These are phyloP conservation scores for Ruditapes philippinarum DNA, from an alignment of 1,140 invertebrate genomes.

Conservation along the genomic window DNA sequence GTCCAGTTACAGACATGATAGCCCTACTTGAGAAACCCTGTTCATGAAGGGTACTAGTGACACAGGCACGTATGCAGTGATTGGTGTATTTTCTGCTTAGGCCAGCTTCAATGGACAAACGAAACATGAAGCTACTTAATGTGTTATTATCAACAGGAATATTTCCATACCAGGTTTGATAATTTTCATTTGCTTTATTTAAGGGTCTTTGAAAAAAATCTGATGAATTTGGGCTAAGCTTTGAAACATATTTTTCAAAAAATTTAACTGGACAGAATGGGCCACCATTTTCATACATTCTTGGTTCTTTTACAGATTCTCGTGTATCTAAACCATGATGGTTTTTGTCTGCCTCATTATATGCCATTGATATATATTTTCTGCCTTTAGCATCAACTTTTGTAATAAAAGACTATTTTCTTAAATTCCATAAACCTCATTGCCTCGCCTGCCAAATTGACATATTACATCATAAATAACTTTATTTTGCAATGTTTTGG, in stretches of 20 bases:
- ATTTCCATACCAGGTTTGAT: neutral
- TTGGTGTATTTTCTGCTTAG: too few relatives aligned
- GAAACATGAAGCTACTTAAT: neutral
- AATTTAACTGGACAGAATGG: neutral
- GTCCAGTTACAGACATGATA: too few relatives aligned
- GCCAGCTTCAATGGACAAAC: too few relatives aligned
- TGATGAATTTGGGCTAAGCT: neutral
- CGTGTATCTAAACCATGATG: neutral
- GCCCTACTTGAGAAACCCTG: too few relatives aligned
- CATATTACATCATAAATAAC: neutral
- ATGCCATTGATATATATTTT: slow-evolving; percentile 1
- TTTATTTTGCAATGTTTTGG: slow-evolving; percentile 20
- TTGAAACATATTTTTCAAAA: slow-evolving; percentile 5
- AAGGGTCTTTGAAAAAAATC: neutral
- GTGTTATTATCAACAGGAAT: neutral
- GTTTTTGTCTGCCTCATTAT: neutral
- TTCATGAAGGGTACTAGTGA: too few relatives aligned
- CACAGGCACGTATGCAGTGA: too few relatives aligned
- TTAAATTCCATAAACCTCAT: neutral
- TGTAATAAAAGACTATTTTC: neutral
- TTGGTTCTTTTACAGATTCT: neutral
- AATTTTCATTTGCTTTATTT: too few relatives aligned
- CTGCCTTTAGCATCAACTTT: neutral
- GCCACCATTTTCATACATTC: neutral
- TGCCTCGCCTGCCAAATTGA: neutral